These are phyloP conservation scores for Gallinago media DNA, from an alignment of 2,113 vertebrate species.

Conservation along the genomic window DNA sequence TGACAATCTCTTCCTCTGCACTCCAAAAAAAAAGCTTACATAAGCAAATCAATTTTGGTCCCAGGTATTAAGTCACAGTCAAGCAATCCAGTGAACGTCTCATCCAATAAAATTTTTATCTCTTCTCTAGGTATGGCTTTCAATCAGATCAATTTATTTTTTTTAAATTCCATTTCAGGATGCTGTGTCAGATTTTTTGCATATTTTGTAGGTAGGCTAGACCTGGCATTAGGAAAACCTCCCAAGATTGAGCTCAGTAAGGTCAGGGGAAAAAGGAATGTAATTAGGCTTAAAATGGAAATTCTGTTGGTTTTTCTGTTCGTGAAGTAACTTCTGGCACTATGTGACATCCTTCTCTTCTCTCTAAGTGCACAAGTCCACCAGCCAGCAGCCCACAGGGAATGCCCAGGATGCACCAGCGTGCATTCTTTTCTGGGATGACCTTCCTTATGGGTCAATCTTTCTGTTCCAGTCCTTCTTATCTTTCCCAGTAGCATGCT, in stretches of 20 bases:
- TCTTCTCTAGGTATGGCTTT: background rate
- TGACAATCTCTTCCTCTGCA: background rate
- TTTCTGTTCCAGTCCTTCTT: background rate
- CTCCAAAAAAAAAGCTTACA: background rate
- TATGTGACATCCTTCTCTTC: background rate
- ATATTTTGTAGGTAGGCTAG: background rate
- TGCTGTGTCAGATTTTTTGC: background rate
- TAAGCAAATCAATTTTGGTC: background rate
- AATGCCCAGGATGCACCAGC: fast-evolving
- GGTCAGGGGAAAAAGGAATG: background rate
- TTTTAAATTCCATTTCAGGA: background rate
- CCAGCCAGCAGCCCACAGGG: background rate
- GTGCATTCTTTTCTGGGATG: background rate
- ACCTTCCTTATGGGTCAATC: background rate
- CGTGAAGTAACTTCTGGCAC: background rate
- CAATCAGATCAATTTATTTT: background rate
- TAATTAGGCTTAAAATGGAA: background rate
- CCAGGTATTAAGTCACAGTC: background rate
- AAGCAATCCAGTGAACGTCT: background rate
- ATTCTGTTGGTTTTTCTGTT: background rate
- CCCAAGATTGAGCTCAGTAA: background rate
- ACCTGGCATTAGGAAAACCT: background rate
- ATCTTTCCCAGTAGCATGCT: background rate
- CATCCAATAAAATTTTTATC: background rate
- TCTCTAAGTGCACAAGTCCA: background rate